A percentile compares a stretch with the other conserved stretches of the same genome.
phyloP scores from a whole-genome alignment of 1,140 invertebrate species.

The Pseudachorutes palmiensis region DNA sequence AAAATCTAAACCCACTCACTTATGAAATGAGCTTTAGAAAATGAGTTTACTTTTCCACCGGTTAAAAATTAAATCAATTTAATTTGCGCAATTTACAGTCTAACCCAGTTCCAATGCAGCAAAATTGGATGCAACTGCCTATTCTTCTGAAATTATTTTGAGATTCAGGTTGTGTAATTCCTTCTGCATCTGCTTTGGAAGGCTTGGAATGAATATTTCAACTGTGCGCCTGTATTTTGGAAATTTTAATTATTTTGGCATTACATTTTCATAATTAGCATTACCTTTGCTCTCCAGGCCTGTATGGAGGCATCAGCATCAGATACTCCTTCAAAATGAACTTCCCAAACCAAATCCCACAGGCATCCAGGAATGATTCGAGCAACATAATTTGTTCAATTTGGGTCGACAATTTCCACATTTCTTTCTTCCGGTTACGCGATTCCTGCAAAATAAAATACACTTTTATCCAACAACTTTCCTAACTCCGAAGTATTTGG shows the following conservation, averaged over 20 bases:
- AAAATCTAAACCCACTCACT: neutral
- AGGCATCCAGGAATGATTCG: slow-evolving; percentile 2
- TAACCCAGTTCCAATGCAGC: neutral
- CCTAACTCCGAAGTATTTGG: neutral
- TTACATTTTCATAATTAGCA: neutral
- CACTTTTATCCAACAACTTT: neutral
- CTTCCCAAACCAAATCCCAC: neutral
- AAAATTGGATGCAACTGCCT: neutral
- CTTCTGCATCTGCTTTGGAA: slow-evolving; percentile 8
- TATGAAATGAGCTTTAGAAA: neutral
- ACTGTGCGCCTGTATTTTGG: neutral
- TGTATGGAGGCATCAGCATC: neutral
- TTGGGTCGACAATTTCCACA: neutral
- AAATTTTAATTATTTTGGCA: neutral
- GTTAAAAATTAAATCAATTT: neutral
- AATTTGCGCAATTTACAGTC: neutral
- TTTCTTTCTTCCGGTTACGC: neutral
- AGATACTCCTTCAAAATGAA: neutral
- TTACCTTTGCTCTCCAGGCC: neutral
- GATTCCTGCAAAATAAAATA: neutral
- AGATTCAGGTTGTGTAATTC: slow-evolving; percentile 7
- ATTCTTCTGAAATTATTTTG: neutral
- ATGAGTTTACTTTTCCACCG: neutral
- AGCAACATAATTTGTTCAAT: slow-evolving; percentile 9
- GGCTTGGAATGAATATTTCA: slow-evolving; percentile 8